Base-by-base conservation (phyloP, 2,888 invertebrate species). In the Stegophylla sp. region DNA sequence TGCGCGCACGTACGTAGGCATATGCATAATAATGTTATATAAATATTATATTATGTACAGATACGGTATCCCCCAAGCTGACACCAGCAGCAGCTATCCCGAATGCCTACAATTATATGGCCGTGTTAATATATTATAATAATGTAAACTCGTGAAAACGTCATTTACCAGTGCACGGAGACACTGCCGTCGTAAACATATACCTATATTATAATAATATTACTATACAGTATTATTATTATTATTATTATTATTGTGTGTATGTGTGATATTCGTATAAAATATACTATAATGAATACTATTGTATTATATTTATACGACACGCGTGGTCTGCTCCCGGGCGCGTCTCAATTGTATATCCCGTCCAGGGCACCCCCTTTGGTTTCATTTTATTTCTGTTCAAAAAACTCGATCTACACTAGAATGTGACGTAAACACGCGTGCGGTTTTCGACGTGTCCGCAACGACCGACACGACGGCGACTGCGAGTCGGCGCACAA, bases 281-380 rank as follows among this genome's bases (percentile, higher is more conserved):
- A 5, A 34, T 34, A 34, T 34, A 34, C 7, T 34, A 7, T 34
- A 34, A 34, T 34, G 34, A 34, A 34, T 7, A 34, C 34, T 34
- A 7, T 7, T 7, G 34, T 34, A 7, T 3, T 53, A 53, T 48
- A 48, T 48, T 13, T 48, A 15, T 48, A 15, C 45, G 45, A 67
- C 23, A 26, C 26, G 45, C 17, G 71, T 51, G 51, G 71, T 53
- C 67, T n/a, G 53, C 20, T 41, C 34, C n/a, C 34, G 34, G 53
- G 12, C 26, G 9, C 53, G 53, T 71, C 71, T 71, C 71, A 41
- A 71, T 71, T 71, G 69, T 71, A 3, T n/a, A n/a, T n/a, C n/a
- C 20, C 3, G n/a, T 1, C 20, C 69, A n/a, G 43, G n/a, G n/a
- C 23, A 4, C 34, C 51, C 51, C 20, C 51, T 45, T 34, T 34